Evolutionary conservation across 2,113 vertebrate genomes (phyloP).

Genomic region (Scomber scombrus): DNA sequence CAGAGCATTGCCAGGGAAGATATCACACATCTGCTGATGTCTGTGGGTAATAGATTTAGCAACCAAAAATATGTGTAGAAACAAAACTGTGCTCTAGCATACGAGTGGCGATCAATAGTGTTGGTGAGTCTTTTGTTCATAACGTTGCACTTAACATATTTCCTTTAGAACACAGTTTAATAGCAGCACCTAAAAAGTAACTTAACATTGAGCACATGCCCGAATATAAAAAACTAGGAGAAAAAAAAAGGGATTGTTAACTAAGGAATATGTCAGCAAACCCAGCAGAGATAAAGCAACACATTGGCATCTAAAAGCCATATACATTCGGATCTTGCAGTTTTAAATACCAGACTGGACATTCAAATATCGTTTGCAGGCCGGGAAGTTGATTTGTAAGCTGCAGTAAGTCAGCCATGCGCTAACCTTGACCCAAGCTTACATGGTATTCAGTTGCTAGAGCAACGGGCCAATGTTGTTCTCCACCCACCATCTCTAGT

Average conservation of each 20-base stretch:
- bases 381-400: constrained; percentile 14
- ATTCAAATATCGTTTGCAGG: background rate
- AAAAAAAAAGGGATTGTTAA: background rate
- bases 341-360: constrained; percentile 8
- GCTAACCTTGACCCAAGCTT: constrained; percentile 26
- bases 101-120: too few relatives aligned
- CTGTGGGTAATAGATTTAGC: background rate
- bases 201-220: background rate
- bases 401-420: constrained; percentile 23
- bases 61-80: background rate
- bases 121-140: too few relatives aligned
- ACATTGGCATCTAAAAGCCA: background rate
- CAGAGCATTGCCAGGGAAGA: background rate
- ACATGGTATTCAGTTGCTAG: background rate
- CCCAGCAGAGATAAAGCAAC: background rate
- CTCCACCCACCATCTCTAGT: constrained; percentile 33
- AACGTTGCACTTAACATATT: background rate
- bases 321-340: background rate
- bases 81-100: too few relatives aligned
- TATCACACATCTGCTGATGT: background rate
- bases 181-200: background rate
- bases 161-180: background rate
- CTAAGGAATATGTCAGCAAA: background rate
- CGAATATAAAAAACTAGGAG: background rate
- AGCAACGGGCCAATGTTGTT: constrained; percentile 23